Percentiles rank a stretch among this genome's conserved stretches.
These are phyloP conservation scores for Poeciliopsis presidionis DNA, from an alignment of 2,797 vertebrate genomes.

Conservation along the genomic window DNA sequence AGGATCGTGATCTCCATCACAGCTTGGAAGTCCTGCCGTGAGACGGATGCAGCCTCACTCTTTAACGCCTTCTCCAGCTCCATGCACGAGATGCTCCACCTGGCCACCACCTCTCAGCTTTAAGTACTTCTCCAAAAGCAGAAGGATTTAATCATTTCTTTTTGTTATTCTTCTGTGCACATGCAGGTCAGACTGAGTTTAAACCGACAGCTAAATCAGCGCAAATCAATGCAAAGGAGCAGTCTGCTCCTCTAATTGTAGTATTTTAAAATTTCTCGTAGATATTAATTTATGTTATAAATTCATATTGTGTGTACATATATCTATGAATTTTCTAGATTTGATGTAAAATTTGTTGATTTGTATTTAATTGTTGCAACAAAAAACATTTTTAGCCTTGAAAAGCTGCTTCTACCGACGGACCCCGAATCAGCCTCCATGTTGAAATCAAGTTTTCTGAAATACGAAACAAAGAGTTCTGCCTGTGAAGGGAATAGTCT, in stretches of 20 bases:
- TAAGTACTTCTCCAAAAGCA: slow-evolving; percentile 61
- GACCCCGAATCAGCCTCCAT: neutral
- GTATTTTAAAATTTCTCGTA: neutral
- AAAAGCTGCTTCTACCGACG: neutral
- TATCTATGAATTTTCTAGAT: neutral
- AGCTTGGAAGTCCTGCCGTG: slow-evolving; percentile 89
- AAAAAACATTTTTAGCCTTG: neutral
- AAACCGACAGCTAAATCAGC: slow-evolving; percentile 33
- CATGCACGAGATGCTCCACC: slow-evolving; percentile 86
- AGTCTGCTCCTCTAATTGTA: slow-evolving; percentile 38
- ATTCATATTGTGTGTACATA: slow-evolving; percentile 7
- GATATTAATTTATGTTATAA: neutral
- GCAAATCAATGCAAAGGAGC: slow-evolving; percentile 84
- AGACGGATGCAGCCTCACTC: slow-evolving; percentile 86
- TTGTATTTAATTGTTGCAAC: neutral
- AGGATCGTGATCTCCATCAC: slow-evolving; percentile 86
- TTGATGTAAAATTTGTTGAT: neutral
- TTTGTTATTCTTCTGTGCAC: slow-evolving; percentile 3
- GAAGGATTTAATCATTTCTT: neutral
- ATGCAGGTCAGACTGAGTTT: neutral
- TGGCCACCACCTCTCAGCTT: slow-evolving; percentile 84
- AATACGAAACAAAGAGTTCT: neutral
- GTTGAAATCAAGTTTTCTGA: neutral
- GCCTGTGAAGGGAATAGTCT: neutral
- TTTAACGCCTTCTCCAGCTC: slow-evolving; percentile 78